Conservation (phyloP, 1,140 invertebrate genomes). For the Bombyx mori region ASM3026992v2 NC_085116.1:17210001-17210500, state of each 20-base stretch:
- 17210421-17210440: slow-evolving; percentile 95
- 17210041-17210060: slow-evolving; percentile 97
- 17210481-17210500: no score
- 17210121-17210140: slow-evolving; percentile 99
- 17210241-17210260: slow-evolving; percentile 95
- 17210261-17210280: slow-evolving; percentile 86
- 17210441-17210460: slow-evolving; percentile 97
- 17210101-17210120: slow-evolving; percentile 97
- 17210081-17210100: slow-evolving; percentile 98
- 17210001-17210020: slow-evolving; percentile 94
- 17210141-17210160: slow-evolving; percentile 94
- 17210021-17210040: slow-evolving; percentile 98
- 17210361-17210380: slow-evolving; percentile 95
- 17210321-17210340: slow-evolving; percentile 76
- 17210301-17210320: background rate
- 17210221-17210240: slow-evolving; percentile 98
- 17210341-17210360: slow-evolving; percentile 96
- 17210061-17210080: slow-evolving; percentile 96
- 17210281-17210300: background rate
- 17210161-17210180: slow-evolving; percentile 90
- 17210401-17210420: slow-evolving; percentile 94
- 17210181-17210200: slow-evolving; percentile 92
- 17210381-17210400: slow-evolving; percentile 93
- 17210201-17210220: slow-evolving; percentile 97
- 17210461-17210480: slow-evolving; percentile 86